Evolutionary conservation across 2,797 vertebrate species (phyloP).

Genomic region (Rhynchotus rufescens): DNA sequence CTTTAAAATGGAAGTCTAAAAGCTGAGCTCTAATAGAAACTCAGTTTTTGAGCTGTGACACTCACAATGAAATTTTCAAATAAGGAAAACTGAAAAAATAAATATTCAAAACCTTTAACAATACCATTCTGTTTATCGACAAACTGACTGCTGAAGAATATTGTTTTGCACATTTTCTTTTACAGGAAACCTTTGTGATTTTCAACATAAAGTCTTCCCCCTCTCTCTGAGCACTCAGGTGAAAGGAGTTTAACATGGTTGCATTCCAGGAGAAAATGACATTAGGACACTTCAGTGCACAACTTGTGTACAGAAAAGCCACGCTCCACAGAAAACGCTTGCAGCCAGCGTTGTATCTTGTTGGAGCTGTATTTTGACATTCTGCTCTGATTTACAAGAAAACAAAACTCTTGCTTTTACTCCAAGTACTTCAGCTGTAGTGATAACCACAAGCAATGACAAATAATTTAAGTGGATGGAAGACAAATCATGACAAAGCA

Average conservation of each 20-base stretch:
- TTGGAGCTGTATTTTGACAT: not conserved
- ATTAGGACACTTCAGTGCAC: not conserved
- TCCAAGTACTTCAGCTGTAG: not conserved
- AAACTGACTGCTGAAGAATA: not conserved
- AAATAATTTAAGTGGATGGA: not conserved
- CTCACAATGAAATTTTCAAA: not conserved
- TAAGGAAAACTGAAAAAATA: not conserved
- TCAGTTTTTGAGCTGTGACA: not conserved
- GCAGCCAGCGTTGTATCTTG: not conserved
- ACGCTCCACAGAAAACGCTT: not conserved
- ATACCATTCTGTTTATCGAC: not conserved
- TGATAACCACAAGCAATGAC: not conserved
- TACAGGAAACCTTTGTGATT: not conserved
- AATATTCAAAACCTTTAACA: not conserved
- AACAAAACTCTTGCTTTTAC: not conserved
- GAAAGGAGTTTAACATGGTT: not conserved
- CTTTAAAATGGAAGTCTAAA: not conserved
- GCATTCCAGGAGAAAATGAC: not conserved
- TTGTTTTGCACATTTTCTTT: not conserved
- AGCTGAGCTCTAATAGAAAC: not conserved
- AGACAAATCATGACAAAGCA: not conserved
- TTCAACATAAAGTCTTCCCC: not conserved
- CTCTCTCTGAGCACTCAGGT: accelerated
- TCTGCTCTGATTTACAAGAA: not conserved
- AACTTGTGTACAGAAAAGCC: not conserved